Evolutionary conservation across 2,888 invertebrate species (phyloP), one percentile per base, ranked within the genome.

Genomic region (Pseudococcus jackbeardsleyi): DNA sequence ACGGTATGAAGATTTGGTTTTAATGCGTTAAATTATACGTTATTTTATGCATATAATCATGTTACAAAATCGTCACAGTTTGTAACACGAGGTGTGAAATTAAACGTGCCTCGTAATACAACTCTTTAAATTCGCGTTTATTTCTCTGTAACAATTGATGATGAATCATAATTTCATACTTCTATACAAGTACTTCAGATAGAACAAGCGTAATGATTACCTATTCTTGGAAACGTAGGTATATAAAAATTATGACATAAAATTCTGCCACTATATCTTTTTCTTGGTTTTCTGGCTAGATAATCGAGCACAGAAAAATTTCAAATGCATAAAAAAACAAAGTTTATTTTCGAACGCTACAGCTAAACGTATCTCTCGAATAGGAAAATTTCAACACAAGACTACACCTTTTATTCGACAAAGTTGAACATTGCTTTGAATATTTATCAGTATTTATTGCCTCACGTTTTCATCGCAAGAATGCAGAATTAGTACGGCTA

Each of bases 31-130:
- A 72, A 72, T 72, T 72, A 72, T 33, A 72, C 72, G 72, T 68
- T 68, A 68, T 68, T 68, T 68, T 68, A 33, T 72, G 72, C 72
- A 72, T 33, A 72, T 64, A 64, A 64, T 22, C 64, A 64, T 64
- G 64, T 72, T 72, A 72, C 72, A 33, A 72, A 72, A 39, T 72
- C 72, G 26, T 72, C 72, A 33, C 33, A 33, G 17, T 72, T 39
- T 19, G 64, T 64, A 64, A 33, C 33, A 72, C 33, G 72, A 72
- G 33, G 72, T 72, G 72, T 72, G 72, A 72, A 72, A 72, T 72
- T 72, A 72, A 72, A 72, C 72, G 72, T 33, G 39, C 7, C 33
- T 17, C 33, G 8, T 4, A 2, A 15, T 72, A 39, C 8, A 17
- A 1, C 33, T 39, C 33, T 33, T 72, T 19, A 39, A 33, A 72